Percentiles rank a stretch among this genome's conserved stretches.
Conservation (phyloP, 2,113 vertebrate genomes). For the Capricornis sumatraensis region DNA sequence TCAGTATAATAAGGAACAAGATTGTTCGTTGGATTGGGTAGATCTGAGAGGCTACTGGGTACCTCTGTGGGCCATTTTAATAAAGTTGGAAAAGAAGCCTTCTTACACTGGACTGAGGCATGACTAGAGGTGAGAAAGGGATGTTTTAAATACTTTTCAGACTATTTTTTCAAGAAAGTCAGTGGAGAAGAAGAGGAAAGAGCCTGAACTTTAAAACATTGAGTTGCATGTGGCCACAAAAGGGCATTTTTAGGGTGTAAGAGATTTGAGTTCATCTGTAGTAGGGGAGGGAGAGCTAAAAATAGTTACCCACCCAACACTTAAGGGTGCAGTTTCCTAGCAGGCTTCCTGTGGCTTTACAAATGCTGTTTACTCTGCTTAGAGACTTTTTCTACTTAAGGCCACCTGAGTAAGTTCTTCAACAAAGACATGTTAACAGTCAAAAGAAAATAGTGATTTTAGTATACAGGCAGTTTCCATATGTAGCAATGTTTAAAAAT, state of each 20-base stretch:
- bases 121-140: background rate
- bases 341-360: background rate
- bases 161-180: background rate
- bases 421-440: conserved; percentile 9
- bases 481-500: conserved; percentile 70
- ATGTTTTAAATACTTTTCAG: background rate
- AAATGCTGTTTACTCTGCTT: background rate
- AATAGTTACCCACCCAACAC: background rate
- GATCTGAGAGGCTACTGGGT: background rate
- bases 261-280: background rate
- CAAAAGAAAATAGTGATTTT: conserved; percentile 57
- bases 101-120: background rate
- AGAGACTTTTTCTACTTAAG: background rate
- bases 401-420: conserved; percentile 1
- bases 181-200: background rate
- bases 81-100: background rate
- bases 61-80: background rate
- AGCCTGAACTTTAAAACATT: background rate
- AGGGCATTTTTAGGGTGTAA: background rate
- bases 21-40: background rate
- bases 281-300: background rate
- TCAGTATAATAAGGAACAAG: background rate
- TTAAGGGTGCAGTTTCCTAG: background rate
- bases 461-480: conserved; percentile 55
- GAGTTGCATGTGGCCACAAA: background rate